Evolutionary conservation across 2,797 vertebrate genomes (phyloP).

Genomic region (Phyllotis vaccarum): DNA sequence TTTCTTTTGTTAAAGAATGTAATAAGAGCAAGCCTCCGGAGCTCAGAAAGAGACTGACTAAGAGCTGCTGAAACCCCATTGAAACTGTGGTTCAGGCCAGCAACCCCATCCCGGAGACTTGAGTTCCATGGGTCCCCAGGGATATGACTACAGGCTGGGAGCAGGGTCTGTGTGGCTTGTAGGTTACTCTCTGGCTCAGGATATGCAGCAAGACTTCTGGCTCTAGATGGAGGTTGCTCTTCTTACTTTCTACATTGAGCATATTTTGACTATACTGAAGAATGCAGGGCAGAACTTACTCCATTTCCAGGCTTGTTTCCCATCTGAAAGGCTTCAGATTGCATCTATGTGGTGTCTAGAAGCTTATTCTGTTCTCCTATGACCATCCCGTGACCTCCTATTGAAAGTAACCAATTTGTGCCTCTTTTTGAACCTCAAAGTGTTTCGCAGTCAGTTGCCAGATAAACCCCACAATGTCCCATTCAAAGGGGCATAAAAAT

Average conservation of each 20-base stretch:
- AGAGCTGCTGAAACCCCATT: accelerated
- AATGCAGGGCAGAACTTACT: accelerated
- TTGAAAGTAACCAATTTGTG: not conserved
- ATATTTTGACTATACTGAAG: not conserved
- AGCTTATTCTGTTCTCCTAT: not conserved
- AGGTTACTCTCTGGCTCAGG: not conserved
- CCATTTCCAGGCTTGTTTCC: not conserved
- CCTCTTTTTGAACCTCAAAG: not conserved
- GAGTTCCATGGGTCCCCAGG: accelerated
- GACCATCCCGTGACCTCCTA: not conserved
- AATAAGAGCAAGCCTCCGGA: not conserved
- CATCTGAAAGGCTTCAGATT: accelerated
- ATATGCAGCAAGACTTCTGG: not conserved
- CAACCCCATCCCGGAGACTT: not conserved
- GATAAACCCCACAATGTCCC: not conserved
- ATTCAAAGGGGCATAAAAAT: not conserved
- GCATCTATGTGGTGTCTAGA: not conserved
- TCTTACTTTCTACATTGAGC: not conserved
- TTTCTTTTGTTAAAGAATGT: not conserved
- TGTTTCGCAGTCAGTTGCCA: not conserved
- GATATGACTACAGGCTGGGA: not conserved
- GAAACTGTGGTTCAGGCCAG: not conserved
- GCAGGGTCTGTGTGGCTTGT: accelerated
- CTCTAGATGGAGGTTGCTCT: accelerated
- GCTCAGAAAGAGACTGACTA: accelerated